Evolutionary conservation across 1,140 invertebrate species (phyloP), one percentile per base, ranked within the genome.

Genomic region (Sinonovacula constricta): DNA sequence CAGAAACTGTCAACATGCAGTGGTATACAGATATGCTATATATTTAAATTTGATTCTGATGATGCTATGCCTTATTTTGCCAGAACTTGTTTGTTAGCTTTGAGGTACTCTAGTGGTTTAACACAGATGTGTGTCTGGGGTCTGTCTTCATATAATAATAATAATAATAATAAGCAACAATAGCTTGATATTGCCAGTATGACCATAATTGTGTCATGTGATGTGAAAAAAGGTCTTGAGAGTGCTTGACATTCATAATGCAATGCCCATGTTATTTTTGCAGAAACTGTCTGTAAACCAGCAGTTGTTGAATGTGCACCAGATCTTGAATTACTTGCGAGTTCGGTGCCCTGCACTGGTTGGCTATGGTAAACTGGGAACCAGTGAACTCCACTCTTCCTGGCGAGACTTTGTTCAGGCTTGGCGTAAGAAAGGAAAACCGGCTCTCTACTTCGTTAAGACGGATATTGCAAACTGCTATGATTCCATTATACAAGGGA

Each of bases 391-490:
- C 22, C 83, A 85, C n/a, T n/a, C n/a, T n/a, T n/a, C n/a, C n/a
- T n/a, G n/a, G n/a, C n/a, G n/a, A n/a, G n/a, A n/a, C n/a, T n/a
- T n/a, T n/a, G n/a, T n/a, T n/a, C n/a, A n/a, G 45, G 71, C 79
- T 72, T 5, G 49, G 51, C 28, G 15, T 15, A 28, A n/a, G 22
- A 18, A 30, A 7, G 34, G 12, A 36, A 33, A n/a, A 24, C 26
- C 24, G 59, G n/a, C n/a, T n/a, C 60, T 87, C 15, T 87, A 83
- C 56, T 87, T 87, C 80, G 85, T 85, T 28, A 86, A 86, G 65
- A 81, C 81, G 36, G 86, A 87, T 68, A 81, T 87, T 34, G 74
- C 51, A 31, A 81, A 79, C 18, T 87, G 86, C 66, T 87, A 80
- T 80, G 85, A 87, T 69, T 67, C 76, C 22, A 84, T 87, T 14